Evolutionary conservation across 2,888 invertebrate genomes (phyloP).

Genomic region (Rhingia rostrata): DNA sequence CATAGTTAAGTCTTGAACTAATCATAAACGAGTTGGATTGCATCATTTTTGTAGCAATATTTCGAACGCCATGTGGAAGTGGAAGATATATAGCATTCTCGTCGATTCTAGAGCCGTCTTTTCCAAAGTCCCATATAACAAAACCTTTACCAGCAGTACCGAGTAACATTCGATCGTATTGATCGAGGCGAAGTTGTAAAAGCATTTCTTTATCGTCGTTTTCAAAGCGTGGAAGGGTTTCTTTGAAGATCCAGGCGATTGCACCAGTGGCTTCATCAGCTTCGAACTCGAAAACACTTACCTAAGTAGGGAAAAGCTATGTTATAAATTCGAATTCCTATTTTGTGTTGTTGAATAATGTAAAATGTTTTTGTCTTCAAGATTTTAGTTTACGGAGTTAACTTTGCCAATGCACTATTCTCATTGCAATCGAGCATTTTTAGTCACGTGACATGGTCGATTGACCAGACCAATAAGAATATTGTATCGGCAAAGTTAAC

Average conservation of each 20-base stretch:
- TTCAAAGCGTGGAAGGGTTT: constrained; percentile 86
- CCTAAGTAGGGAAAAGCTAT: constrained; percentile 58
- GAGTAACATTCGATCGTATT: constrained; percentile 90
- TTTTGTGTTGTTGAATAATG: too few relatives aligned
- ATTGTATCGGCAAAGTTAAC: too few relatives aligned
- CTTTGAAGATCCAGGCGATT: constrained; percentile 85
- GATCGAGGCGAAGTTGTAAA: constrained; percentile 92
- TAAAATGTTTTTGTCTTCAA: too few relatives aligned
- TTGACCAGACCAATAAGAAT: too few relatives aligned
- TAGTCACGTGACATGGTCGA: too few relatives aligned
- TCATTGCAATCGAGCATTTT: too few relatives aligned
- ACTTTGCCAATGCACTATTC: too few relatives aligned
- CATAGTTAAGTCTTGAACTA: constrained; percentile 94
- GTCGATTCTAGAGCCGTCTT: constrained; percentile 80
- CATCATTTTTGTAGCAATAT: constrained; percentile 95
- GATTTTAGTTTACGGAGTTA: too few relatives aligned
- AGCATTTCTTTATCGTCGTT: constrained; percentile 90
- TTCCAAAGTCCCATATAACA: constrained; percentile 90
- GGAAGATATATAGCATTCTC: constrained; percentile 87
- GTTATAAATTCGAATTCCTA: neutral
- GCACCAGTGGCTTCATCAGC: constrained; percentile 76
- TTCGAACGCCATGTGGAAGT: constrained; percentile 93
- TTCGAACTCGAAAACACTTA: constrained; percentile 78
- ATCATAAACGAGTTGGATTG: constrained; percentile 96
- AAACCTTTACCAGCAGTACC: constrained; percentile 94